Evolutionary conservation across 2,113 vertebrate genomes (phyloP).

Genomic region (Picathartes gymnocephalus): DNA sequence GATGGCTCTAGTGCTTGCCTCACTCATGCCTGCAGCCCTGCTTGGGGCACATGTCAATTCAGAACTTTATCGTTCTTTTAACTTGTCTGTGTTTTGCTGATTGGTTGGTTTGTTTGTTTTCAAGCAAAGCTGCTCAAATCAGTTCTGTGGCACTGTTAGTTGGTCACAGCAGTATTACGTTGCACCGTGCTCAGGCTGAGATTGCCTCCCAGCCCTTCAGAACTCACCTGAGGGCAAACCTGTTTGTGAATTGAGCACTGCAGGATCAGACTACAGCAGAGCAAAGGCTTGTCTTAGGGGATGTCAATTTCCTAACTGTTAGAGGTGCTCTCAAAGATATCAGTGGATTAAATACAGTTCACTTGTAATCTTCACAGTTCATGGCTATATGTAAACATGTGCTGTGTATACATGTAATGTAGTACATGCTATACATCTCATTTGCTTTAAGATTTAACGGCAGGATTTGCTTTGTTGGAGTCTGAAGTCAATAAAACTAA

Average conservation of each 20-base stretch:
- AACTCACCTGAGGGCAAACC: neutral
- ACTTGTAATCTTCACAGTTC: neutral
- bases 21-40: neutral
- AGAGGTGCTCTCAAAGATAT: neutral
- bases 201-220: neutral
- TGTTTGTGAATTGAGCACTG: neutral
- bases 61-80: neutral
- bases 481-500: neutral
- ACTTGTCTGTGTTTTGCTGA: neutral
- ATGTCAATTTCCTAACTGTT: neutral
- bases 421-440: neutral
- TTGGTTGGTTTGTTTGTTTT: neutral
- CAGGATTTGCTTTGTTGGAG: neutral
- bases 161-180: neutral
- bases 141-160: neutral
- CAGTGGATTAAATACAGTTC: neutral
- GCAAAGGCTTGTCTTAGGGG: neutral
- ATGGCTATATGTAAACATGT: neutral
- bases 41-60: neutral
- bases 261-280: neutral
- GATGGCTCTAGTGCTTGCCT: neutral
- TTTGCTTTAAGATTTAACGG: neutral
- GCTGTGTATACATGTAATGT: neutral
- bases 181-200: neutral
- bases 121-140: neutral